Percentiles rank a stretch among this genome's conserved stretches.
Conservation (phyloP, 1,140 invertebrate genomes). For the Caenorhabditis remanei region DNA sequence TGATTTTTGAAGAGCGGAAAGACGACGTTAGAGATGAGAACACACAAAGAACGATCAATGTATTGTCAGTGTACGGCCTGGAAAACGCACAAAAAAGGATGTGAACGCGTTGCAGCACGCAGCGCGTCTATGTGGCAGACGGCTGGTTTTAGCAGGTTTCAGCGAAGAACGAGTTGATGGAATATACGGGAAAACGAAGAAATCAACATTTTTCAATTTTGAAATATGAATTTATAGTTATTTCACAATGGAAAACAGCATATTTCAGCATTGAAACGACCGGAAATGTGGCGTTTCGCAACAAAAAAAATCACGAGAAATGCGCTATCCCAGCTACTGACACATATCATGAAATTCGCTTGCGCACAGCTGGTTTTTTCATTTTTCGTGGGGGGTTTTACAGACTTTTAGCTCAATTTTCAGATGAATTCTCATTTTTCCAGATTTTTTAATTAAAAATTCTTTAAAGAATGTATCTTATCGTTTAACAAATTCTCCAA, state of each 20-base stretch:
- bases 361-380: not conserved
- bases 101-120: conserved; percentile 28
- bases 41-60: not conserved
- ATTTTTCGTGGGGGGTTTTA: not conserved
- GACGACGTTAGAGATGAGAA: not conserved
- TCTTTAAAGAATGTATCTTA: not conserved
- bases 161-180: not conserved
- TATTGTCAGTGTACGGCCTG: not conserved
- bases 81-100: not conserved
- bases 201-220: not conserved
- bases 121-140: not conserved
- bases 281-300: conserved; percentile 3
- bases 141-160: not conserved
- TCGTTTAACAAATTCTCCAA: not conserved
- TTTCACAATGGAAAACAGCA: not conserved
- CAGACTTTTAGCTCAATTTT: not conserved
- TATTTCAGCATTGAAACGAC: not conserved
- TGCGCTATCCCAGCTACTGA: not conserved
- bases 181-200: not conserved
- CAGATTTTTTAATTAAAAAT: not conserved
- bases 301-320: not conserved
- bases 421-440: not conserved
- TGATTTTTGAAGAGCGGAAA: not conserved
- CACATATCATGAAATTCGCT: not conserved
- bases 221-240: not conserved